Percentiles rank a stretch among this genome's conserved stretches.
Evolutionary conservation across 53 echinoderm and acorn worm genomes (phyloP).

Genomic region (Holothuria leucospilota): DNA sequence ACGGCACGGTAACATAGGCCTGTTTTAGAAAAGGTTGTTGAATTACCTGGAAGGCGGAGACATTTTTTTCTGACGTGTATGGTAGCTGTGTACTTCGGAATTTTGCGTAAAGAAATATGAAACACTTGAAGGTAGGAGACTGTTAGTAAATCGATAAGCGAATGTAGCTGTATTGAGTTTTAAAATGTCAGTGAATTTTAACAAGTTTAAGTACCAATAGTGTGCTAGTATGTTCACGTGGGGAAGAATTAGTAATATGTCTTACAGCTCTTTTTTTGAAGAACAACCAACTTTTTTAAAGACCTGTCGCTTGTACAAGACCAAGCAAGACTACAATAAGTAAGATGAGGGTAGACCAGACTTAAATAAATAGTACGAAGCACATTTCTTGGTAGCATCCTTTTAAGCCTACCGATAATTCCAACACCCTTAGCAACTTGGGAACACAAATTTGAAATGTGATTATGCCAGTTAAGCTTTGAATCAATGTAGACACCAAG

Average conservation of each 20-base stretch:
- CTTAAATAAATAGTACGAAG: no score
- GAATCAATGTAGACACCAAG: no score
- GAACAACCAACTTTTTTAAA: no score
- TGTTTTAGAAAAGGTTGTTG: no score
- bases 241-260: conserved; percentile 13
- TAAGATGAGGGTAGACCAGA: no score
- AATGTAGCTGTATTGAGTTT: not conserved
- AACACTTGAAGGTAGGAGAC: not conserved
- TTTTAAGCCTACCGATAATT: no score
- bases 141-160: no score
- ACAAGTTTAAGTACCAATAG: not conserved
- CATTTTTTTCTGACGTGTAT: not conserved
- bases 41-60: not conserved
- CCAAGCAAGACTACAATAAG: not conserved
- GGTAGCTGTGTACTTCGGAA: not conserved
- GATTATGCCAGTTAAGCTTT: no score
- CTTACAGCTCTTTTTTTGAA: conserved; percentile 2
- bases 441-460: no score
- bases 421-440: no score
- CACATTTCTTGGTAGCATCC: no score
- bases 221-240: not conserved
- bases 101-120: no score
- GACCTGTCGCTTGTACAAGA: not conserved
- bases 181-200: not conserved
- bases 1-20: not conserved